Evolutionary conservation across 2,113 vertebrate genomes (phyloP), one percentile per base, ranked within the genome.

Genomic region (Euleptes europaea): DNA sequence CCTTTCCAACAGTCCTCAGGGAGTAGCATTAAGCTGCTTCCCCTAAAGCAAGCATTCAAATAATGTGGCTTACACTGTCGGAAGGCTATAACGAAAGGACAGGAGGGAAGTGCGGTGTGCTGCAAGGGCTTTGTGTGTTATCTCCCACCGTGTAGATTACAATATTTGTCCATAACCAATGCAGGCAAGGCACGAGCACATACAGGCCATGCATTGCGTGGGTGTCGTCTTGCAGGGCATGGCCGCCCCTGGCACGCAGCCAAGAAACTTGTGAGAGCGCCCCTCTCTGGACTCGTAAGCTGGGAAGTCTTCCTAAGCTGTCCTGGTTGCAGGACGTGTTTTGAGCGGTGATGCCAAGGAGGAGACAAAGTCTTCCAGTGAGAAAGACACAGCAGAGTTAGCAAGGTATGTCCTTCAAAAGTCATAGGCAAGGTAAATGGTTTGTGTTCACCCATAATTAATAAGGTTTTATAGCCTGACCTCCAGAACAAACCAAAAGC

Each of bases 1-100:
- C 89, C 78, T 11, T 60, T 75, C 49, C 47, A 71, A 71, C 49
- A 13, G 7, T 80, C 89, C 90, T 76, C 80, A 76, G 51, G 17
- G 2, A 14, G 23, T 38, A 47, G 23, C 5, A 26, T 80, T 73
- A 69, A 83, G 63, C 35, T 67, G 47, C 80, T 57, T 82, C 78
- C 33, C 89, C 38, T 14, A 21, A 38, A 75, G 66, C 47, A 65
- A 87, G 82, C 60, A 10, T 31, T 69, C 67, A 74, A n/a, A 40
- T 11, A n/a, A 7, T 2, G 33, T 38, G 66, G 11, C 51, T 8
- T 28, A n/a, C 2, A 14, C 4, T 26, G 26, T 17, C 23, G 13
- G 54, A 63, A 14, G 17, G 1, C 35, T 60, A 1, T 57, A 47
- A 47, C 10, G 5, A 47, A 5, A 17, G 3, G 14, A 21, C 54